Evolutionary conservation across 2,888 invertebrate species (phyloP), one percentile per base, ranked within the genome.

Genomic region (Aelia acuminata): DNA sequence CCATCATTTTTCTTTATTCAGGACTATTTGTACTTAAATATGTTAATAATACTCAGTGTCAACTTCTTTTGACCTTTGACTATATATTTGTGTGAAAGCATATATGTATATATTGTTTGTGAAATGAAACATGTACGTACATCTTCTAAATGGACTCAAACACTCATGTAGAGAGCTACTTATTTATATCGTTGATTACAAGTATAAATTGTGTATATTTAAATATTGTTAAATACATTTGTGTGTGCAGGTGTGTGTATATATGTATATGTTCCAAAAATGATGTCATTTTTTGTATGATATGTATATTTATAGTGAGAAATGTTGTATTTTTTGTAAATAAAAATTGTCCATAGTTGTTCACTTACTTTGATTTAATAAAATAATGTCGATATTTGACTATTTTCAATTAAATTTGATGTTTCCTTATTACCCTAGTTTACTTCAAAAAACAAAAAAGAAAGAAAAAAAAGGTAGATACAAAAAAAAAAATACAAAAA

Each of bases 281-380:
- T 50, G 43, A 70, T 84, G 80, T 84, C 49, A 63, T 89, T 87
- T 70, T 89, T 89, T 89, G 89, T 89, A 89, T 63, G 88, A 89
- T 89, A 89, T 89, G 89, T 89, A 89, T 89, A 89, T 88, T 89
- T 89, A 89, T 89, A 85, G 85, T 86, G 88, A 85, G 87, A 89
- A 89, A 89, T 85, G 80, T 89, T 89, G 87, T 88, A 88, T 85
- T 89, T 89, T 89, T 57, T 88, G 88, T 88, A 88, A 80, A 88
- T 88, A 88, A 87, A 88, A 88, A 88, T 87, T 89, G 89, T 89
- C 84, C 88, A 90, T 90, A 90, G 90, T 90, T 90, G 90, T 89
- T 89, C 89, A 89, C 89, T 90, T 90, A 90, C 80, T 90, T 90
- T 89, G 86, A 88, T 89, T 89, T 90, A 90, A 90, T 90, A 89